Evolutionary conservation across 2,113 vertebrate genomes (phyloP).

Genomic region (Heloderma charlesbogerti): DNA sequence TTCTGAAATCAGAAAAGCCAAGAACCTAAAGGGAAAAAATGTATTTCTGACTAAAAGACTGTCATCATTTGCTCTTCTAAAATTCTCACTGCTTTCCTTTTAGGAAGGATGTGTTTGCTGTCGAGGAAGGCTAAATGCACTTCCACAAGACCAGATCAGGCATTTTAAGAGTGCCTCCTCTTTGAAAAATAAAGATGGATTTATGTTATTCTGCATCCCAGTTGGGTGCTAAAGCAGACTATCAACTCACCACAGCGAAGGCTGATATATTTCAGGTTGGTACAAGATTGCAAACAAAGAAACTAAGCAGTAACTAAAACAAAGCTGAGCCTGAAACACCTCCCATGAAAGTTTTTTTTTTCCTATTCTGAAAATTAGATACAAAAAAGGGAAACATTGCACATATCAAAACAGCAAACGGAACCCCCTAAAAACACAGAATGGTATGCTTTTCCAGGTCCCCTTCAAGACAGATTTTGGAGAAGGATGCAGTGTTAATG

Average conservation of each 20-base stretch:
- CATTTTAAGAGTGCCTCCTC: neutral
- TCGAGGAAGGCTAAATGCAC: neutral
- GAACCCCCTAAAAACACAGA: constrained; percentile 33
- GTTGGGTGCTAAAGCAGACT: neutral
- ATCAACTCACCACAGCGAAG: neutral
- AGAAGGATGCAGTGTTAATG: constrained; percentile 64
- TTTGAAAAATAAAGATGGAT: neutral
- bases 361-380: constrained; percentile 61
- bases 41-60: too few relatives aligned
- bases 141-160: neutral
- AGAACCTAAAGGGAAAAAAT: neutral
- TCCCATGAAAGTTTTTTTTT: constrained; percentile 18
- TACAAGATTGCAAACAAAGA: neutral
- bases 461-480: constrained; percentile 58
- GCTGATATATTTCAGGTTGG: neutral
- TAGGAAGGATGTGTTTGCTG: too few relatives aligned
- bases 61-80: constrained; percentile 2
- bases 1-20: neutral
- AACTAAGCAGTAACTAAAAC: constrained; percentile 7
- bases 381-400: constrained; percentile 37
- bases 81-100: neutral
- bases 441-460: constrained; percentile 36
- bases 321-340: constrained; percentile 39
- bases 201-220: neutral
- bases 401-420: constrained; percentile 16